Base-by-base conservation (phyloP, 2,113 vertebrate species). In the Ceyx melanurus region DNA sequence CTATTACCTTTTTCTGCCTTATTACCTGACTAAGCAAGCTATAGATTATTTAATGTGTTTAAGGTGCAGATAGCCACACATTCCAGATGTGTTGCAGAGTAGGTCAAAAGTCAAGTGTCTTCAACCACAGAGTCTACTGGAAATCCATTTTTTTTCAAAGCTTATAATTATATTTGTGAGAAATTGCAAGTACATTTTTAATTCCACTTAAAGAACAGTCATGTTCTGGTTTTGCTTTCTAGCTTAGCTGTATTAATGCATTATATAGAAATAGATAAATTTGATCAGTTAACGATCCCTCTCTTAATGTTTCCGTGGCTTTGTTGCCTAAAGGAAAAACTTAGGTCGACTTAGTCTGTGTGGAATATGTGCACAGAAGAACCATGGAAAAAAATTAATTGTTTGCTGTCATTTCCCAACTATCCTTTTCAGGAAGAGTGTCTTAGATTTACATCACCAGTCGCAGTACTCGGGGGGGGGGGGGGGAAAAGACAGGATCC, bases 401-500 rank as follows among this genome's bases (percentile, higher is more conserved):
- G 57, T 78, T 86, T 85, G 70, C 88, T 91, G 82, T 92, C 94
- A 86, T 40, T 78, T 89, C 62, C 54, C 66, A 88, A 53, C 66
- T 79, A 54, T 90, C 71, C 82, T 93, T 40, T 84, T 86, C 25
- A 16, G 89, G 67, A 91, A n/a, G 76, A 70, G 70, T 86, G 40
- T 73, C 66, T 94, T 68, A 80, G 92, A 77, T 90, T 96, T 92
- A 75, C 75, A 81, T 90, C 54, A 86, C 90, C 67, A 72, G 96
- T 91, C 95, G 82, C 90, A 42, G 68, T 50, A 83, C 82, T 88
- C 91, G 87, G 81, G 61, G 15, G 19, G 35, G 85, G 29, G 25
- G n/a, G n/a, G n/a, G n/a, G n/a, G n/a, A n/a, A n/a, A n/a, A 94
- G 92, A 86, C 95, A 89, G 86, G 70, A 92, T 97, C 96, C 96